Percentiles rank a stretch among this genome's conserved stretches.
Conservation (phyloP, 1,140 invertebrate genomes). For the Theocolax elegans region DNA sequence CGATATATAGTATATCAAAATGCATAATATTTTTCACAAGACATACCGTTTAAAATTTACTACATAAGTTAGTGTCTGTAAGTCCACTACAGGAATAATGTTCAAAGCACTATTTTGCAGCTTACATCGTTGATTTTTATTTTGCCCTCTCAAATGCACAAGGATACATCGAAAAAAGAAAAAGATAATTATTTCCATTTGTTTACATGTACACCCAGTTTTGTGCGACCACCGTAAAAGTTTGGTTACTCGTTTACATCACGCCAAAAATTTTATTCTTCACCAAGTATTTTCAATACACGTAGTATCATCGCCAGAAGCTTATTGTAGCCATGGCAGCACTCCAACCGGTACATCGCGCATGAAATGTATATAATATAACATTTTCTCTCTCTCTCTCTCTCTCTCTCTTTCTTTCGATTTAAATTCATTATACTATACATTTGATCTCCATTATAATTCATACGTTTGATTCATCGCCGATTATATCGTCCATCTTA, state of each 20-base stretch:
- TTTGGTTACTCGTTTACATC: too few species aligned
- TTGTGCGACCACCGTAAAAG: too few species aligned
- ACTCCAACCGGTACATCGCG: conserved; percentile 6
- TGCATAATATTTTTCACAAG: too few species aligned
- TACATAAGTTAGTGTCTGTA: too few species aligned
- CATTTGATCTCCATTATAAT: conserved; percentile 8
- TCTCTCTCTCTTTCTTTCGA: neutral
- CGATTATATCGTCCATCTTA: neutral
- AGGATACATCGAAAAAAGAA: neutral
- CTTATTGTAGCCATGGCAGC: neutral
- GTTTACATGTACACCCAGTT: too few species aligned
- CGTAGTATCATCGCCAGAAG: conserved; percentile 2
- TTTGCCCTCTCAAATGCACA: neutral
- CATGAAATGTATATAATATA: conserved; percentile 26
- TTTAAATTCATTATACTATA: too few species aligned
- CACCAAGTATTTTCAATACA: too few species aligned
- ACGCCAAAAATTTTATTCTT: too few species aligned
- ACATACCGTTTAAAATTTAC: too few species aligned
- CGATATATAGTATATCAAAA: too few species aligned
- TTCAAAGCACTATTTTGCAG: neutral
- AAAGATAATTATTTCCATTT: too few species aligned
- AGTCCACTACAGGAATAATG: conserved; percentile 2
- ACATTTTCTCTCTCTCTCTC: neutral
- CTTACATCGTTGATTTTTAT: neutral
- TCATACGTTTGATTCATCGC: neutral